A percentile compares a stretch with the other conserved stretches of the same genome.
phyloP scores from a whole-genome alignment of 1,140 invertebrate species.

The Leucophenga varia region DNA sequence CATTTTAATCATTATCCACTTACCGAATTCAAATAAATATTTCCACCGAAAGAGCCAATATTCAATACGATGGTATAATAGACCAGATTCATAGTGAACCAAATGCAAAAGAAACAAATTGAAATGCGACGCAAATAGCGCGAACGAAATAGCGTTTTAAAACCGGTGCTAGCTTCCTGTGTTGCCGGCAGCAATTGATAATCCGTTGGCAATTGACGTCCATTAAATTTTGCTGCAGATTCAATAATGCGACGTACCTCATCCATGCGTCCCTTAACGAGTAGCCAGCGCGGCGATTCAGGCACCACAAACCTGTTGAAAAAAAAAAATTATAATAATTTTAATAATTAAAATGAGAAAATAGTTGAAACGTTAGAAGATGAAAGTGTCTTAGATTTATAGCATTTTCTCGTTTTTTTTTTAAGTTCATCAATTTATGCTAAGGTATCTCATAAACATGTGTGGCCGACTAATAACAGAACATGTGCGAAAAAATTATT shows the following conservation, averaged over 20 bases:
- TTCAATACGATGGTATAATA: conserved; percentile 74
- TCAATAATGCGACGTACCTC: conserved; percentile 70
- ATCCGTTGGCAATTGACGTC: conserved; percentile 62
- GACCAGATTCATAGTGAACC: conserved; percentile 73
- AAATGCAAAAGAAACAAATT: conserved; percentile 67
- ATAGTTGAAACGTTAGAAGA: too few relatives aligned
- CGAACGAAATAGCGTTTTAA: conserved; percentile 65
- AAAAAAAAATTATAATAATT: background rate
- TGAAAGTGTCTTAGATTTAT: too few relatives aligned
- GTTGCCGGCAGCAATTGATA: conserved; percentile 61
- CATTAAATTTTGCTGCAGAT: conserved; percentile 68
- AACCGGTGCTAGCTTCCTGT: conserved; percentile 58
- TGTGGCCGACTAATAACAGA: too few relatives aligned
- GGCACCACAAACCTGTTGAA: conserved; percentile 72
- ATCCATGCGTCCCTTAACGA: conserved; percentile 70
- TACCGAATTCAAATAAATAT: conserved; percentile 70
- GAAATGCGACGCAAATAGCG: conserved; percentile 66
- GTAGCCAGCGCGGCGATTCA: conserved; percentile 82
- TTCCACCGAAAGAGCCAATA: conserved; percentile 69
- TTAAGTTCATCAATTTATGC: too few relatives aligned
- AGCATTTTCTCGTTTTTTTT: too few relatives aligned
- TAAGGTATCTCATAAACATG: too few relatives aligned
- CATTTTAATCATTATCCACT: conserved; percentile 41
- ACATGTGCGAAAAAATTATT: background rate
- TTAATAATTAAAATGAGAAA: background rate